Conservation (phyloP, 2,113 vertebrate genomes). For the Chitala chitala region DNA sequence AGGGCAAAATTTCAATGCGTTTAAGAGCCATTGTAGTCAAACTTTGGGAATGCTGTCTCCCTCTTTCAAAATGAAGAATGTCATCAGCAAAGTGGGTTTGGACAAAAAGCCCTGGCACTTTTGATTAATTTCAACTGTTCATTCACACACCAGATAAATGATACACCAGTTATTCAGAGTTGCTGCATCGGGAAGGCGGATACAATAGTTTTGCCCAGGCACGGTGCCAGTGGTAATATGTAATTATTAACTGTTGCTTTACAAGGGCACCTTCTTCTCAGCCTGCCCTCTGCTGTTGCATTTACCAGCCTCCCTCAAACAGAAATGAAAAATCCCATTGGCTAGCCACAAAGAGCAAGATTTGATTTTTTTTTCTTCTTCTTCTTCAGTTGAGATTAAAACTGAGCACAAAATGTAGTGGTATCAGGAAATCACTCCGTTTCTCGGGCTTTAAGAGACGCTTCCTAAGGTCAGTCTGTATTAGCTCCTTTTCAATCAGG, state of each 20-base stretch:
- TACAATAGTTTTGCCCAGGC: neutral
- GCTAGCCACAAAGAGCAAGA: neutral
- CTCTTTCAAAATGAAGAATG: slow-evolving; percentile 15
- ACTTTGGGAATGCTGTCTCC: neutral
- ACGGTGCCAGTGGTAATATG: neutral
- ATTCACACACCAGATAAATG: neutral
- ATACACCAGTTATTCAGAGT: slow-evolving; percentile 3
- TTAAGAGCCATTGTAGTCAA: neutral
- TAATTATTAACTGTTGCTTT: slow-evolving; percentile 10
- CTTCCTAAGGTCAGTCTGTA: no score
- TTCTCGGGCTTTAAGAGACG: no score
- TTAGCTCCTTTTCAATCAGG: no score
- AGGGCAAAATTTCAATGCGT: neutral
- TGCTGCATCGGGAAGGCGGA: neutral
- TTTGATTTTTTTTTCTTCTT: neutral
- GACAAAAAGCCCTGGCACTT: slow-evolving; percentile 6
- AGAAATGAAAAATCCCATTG: slow-evolving; percentile 1
- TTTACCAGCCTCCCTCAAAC: neutral
- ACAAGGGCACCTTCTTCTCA: slow-evolving; percentile 3
- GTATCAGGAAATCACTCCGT: neutral
- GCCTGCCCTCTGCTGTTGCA: neutral
- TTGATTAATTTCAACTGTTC: slow-evolving; percentile 16
- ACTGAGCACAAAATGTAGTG: neutral
- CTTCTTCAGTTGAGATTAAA: neutral
- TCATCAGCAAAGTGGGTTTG: slow-evolving; percentile 5